Percentiles rank a stretch among this genome's conserved stretches.
Conservation (phyloP, 2,888 invertebrate species). For the Theretra japonica region DNA sequence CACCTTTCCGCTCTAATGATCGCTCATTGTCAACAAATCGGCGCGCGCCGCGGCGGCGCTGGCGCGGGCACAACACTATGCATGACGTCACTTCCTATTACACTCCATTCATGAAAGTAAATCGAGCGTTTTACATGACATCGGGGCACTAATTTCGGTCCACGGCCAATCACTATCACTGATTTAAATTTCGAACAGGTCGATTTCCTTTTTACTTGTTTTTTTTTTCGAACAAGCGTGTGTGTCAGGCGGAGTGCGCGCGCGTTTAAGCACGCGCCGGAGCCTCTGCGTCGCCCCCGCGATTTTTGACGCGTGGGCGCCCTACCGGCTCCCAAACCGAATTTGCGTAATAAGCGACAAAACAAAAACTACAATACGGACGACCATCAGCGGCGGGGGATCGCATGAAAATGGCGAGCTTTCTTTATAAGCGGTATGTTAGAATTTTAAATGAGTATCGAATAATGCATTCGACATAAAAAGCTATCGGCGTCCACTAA, state of each 20-base stretch:
- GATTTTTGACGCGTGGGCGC: constrained; percentile 79
- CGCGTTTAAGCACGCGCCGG: constrained; percentile 77
- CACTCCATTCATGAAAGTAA: constrained; percentile 79
- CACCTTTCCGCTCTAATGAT: constrained; percentile 81
- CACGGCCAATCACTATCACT: constrained; percentile 48
- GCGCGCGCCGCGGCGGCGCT: constrained; percentile 64
- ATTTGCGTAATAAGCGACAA: constrained; percentile 81
- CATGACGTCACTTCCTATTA: constrained; percentile 82
- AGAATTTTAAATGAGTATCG: constrained; percentile 85
- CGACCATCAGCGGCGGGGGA: constrained; percentile 78
- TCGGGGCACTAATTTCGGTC: constrained; percentile 54
- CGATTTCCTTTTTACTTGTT: constrained; percentile 48
- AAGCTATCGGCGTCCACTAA: constrained; percentile 78
- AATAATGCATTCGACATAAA: constrained; percentile 84
- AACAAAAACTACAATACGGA: constrained; percentile 51
- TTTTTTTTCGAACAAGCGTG: constrained; percentile 69
- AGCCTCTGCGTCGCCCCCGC: constrained; percentile 80
- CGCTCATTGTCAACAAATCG: constrained; percentile 78
- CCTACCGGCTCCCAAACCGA: constrained; percentile 69
- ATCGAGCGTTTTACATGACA: constrained; percentile 58
- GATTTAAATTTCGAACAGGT: constrained; percentile 38
- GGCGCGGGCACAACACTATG: constrained; percentile 78
- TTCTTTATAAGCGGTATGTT: constrained; percentile 82
- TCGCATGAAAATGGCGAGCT: constrained; percentile 79
- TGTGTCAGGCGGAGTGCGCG: constrained; percentile 74